Evolutionary conservation across 2,888 invertebrate species (phyloP), one percentile per base, ranked within the genome.

Genomic region (Stegophylla sp.): DNA sequence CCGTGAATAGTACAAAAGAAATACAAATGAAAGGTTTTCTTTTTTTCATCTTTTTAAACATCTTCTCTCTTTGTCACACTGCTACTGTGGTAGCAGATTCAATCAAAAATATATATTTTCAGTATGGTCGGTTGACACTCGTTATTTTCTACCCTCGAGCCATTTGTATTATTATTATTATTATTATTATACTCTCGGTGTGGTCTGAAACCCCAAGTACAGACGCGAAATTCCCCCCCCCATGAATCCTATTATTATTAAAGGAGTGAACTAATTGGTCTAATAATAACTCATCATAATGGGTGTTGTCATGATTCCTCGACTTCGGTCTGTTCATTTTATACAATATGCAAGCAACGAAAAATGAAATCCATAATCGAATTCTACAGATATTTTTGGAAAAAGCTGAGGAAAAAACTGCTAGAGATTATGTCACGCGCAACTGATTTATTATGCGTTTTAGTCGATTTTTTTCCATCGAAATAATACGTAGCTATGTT

Each of bases 101-200:
- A 56, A 71, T 71, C 71, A 71, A 71, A 71, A 71, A 41, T 56
- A 53, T 56, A 53, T 71, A 41, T 71, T 53, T 53, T 71, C 23
- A 41, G 20, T 26, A 73, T 43, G 43, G 59, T 59, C 17, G 59
- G 72, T 26, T 45, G 63, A 63, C 74, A 74, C 51, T 75, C 75
- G 64, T 75, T 75, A 75, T 75, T 75, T 75, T 23, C 23, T 75
- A 26, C 64, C 75, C 64, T 7, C 41, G 12, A 66, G 75, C 75
- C 53, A 23, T 74, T 63, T 34, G 63, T 48, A 43, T 15, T 66
- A 74, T 45, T 23, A 59, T 20, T 59, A 59, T 20, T 59, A 59
- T 59, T 20, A 59, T 20, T 73, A 73, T 75, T 64, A 53, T 75
- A 75, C 20, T 28, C 59, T 73, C 59, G 45, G 59, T 26, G 56